Evolutionary conservation across 2,797 vertebrate species (phyloP).

Genomic region (Syngnathus rostellatus): DNA sequence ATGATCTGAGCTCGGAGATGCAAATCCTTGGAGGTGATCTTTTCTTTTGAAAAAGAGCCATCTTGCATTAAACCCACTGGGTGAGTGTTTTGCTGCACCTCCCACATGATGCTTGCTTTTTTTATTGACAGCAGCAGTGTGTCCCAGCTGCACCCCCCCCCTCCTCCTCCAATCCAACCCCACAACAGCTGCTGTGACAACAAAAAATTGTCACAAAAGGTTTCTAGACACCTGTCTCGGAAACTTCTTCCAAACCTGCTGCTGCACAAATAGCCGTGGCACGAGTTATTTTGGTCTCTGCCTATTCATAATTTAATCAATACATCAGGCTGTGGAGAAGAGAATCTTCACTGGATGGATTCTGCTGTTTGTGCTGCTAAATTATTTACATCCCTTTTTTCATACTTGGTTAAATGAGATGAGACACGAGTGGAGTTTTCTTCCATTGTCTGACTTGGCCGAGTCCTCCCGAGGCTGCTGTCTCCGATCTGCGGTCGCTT

Average conservation of each 20-base stretch:
- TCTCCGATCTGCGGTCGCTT: not conserved
- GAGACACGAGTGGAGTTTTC: conserved; percentile 39
- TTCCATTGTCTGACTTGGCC: conserved; percentile 1
- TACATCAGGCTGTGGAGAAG: conserved; percentile 42
- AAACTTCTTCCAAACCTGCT: not conserved
- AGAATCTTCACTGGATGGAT: conserved; percentile 50
- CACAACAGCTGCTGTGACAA: conserved; percentile 32
- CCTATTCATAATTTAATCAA: conserved; percentile 61
- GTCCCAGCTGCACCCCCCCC: conserved; percentile 16
- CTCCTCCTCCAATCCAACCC: not conserved
- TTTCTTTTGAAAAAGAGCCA: not conserved
- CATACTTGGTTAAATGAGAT: conserved; percentile 51
- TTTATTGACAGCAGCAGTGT: conserved; percentile 39
- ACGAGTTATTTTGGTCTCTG: conserved; percentile 44
- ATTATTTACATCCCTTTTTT: conserved; percentile 52
- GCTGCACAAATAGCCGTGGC: conserved; percentile 16
- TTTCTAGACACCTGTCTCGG: conserved; percentile 16
- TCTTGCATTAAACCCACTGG: conserved; percentile 18
- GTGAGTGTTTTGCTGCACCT: conserved; percentile 35
- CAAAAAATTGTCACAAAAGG: conserved; percentile 11
- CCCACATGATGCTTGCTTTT: conserved; percentile 15
- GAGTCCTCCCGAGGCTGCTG: not conserved
- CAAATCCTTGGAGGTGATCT: not conserved
- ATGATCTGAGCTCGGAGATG: no score
- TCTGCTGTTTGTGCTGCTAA: conserved; percentile 56